Evolutionary conservation across 2,797 vertebrate species (phyloP).

Genomic region (Tauraco hartlaubi): DNA sequence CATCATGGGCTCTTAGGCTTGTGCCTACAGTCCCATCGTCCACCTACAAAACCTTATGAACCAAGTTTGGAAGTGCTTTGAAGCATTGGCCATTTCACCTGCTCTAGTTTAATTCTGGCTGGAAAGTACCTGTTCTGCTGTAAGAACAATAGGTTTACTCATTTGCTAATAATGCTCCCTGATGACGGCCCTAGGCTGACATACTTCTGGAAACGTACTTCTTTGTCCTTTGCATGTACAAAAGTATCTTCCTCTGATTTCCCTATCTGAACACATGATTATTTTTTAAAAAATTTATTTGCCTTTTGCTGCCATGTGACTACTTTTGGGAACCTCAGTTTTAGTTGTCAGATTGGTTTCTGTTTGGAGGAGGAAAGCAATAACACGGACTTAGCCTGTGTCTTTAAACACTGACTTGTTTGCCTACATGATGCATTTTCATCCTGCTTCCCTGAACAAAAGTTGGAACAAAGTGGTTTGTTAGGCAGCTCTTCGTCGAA

Average conservation of each 20-base stretch:
- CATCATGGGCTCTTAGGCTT: background rate
- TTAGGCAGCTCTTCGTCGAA: background rate
- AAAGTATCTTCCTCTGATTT: background rate
- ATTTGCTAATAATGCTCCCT: background rate
- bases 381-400: background rate
- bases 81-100: background rate
- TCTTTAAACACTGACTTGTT: background rate
- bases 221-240: background rate
- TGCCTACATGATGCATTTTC: background rate
- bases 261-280: background rate
- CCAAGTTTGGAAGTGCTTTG: background rate
- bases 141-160: background rate
- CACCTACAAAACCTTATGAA: background rate
- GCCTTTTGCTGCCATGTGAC: background rate
- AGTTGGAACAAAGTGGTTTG: background rate
- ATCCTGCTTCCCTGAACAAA: background rate
- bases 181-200: background rate
- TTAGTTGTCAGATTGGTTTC: background rate
- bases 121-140: background rate
- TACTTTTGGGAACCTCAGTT: background rate
- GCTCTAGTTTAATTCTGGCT: background rate
- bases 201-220: background rate
- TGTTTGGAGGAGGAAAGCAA: background rate
- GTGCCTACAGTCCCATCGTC: background rate
- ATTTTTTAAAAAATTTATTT: background rate